Conservation (phyloP, 1,140 invertebrate species). For the Ptiloglossa arizonensis region DNA sequence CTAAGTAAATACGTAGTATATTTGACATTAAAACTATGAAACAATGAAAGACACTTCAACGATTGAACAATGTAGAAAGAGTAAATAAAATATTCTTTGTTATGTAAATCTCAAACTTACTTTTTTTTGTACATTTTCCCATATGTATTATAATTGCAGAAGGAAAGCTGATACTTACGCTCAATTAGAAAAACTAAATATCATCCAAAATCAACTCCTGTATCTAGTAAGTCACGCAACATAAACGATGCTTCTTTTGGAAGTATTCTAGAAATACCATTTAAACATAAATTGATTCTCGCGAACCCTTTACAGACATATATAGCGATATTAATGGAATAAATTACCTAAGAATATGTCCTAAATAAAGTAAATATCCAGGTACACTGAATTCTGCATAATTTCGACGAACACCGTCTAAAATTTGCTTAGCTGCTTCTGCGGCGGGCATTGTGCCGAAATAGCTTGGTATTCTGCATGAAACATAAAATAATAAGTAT, state of each 20-base stretch:
- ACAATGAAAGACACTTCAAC: constrained; percentile 6
- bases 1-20: neutral
- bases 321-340: constrained; percentile 12
- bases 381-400: constrained; percentile 85
- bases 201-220: constrained; percentile 86
- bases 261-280: constrained; percentile 80
- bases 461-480: constrained; percentile 84
- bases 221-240: constrained; percentile 84
- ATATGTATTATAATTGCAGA: neutral
- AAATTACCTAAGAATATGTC: constrained; percentile 82
- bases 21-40: neutral
- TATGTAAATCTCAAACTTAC: constrained; percentile 23
- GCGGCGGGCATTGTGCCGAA: constrained; percentile 85
- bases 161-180: constrained; percentile 2
- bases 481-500: constrained; percentile 13
- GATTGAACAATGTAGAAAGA: constrained; percentile 23
- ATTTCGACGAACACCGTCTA: constrained; percentile 84
- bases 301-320: neutral
- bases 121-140: neutral
- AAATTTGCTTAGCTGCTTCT: constrained; percentile 83
- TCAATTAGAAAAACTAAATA: neutral
- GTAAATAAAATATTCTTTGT: constrained; percentile 52
- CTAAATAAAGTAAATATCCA: constrained; percentile 83
- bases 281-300: neutral
- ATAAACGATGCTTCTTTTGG: constrained; percentile 84